Percentiles rank a stretch among this genome's conserved stretches.
Conservation (phyloP, 1,140 invertebrate species). For the Drosophila tani region DNA sequence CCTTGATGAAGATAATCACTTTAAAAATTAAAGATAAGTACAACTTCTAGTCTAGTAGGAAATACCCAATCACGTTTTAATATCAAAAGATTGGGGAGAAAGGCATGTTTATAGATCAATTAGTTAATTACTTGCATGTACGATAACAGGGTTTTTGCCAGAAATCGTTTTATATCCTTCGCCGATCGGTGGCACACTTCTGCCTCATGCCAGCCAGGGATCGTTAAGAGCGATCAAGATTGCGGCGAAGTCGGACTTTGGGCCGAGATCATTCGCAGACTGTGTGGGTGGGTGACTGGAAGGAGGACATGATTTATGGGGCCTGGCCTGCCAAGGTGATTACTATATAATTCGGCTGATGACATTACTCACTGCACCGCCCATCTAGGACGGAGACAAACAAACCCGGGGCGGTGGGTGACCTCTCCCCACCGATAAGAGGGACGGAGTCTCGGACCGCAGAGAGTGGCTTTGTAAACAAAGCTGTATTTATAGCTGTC, state of each 20-base stretch:
- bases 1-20: too few species aligned
- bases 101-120: not conserved
- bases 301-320: constrained; percentile 27
- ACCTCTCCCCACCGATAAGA: constrained; percentile 59
- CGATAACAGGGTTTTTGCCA: constrained; percentile 5
- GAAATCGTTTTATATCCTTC: constrained; percentile 29
- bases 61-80: not conserved
- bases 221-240: constrained; percentile 16
- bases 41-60: not conserved
- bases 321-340: constrained; percentile 15
- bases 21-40: not conserved
- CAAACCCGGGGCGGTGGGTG: constrained; percentile 57
- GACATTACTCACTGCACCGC: constrained; percentile 53
- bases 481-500: constrained; percentile 31
- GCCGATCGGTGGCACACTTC: constrained; percentile 16
- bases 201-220: constrained; percentile 22
- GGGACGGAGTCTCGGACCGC: not conserved
- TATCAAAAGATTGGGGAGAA: not conserved
- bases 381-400: constrained; percentile 36
- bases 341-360: constrained; percentile 52
- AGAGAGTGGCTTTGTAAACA: constrained; percentile 30
- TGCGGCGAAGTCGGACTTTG: constrained; percentile 33
- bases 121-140: not conserved
- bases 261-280: constrained; percentile 28
- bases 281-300: constrained; percentile 27